These are phyloP conservation scores for Anoplolepis gracilipes DNA, from an alignment of 1,140 invertebrate species.

Conservation along the genomic window DNA sequence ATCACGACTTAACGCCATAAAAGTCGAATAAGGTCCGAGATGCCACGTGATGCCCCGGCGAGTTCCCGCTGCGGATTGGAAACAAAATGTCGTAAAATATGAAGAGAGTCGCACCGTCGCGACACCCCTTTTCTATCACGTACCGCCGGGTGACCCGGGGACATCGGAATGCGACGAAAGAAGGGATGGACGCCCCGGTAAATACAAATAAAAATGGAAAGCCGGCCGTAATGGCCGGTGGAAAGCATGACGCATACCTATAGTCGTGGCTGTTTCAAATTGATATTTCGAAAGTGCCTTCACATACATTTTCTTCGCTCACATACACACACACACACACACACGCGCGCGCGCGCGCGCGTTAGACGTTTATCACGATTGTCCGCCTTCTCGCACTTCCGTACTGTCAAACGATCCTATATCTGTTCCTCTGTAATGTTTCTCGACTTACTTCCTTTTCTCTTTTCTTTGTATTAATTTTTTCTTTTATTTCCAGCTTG, in stretches of 20 bases:
- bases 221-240: constrained; percentile 81
- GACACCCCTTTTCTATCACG: constrained; percentile 14
- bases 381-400: constrained; percentile 29
- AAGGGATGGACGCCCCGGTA: constrained; percentile 50
- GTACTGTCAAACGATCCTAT: constrained; percentile 19
- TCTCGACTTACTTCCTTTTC: not conserved
- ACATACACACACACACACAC: constrained; percentile 11
- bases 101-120: constrained; percentile 6
- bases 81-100: constrained; percentile 83
- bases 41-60: constrained; percentile 63
- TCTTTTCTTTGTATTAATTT: not conserved
- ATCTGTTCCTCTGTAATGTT: not conserved
- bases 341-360: constrained; percentile 21
- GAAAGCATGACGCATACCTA: constrained; percentile 82
- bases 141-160: constrained; percentile 51
- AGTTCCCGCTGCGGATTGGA: constrained; percentile 75
- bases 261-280: constrained; percentile 79
- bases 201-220: constrained; percentile 84
- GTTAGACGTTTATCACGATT: constrained; percentile 50
- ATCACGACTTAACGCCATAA: constrained; percentile 78
- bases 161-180: constrained; percentile 35
- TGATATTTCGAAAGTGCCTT: constrained; percentile 80
- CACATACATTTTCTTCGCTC: not conserved
- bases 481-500: not conserved
- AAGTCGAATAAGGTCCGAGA: constrained; percentile 77